These are phyloP conservation scores for Drosophila greeni DNA, from an alignment of 2,888 invertebrate genomes.

Conservation along the genomic window DNA sequence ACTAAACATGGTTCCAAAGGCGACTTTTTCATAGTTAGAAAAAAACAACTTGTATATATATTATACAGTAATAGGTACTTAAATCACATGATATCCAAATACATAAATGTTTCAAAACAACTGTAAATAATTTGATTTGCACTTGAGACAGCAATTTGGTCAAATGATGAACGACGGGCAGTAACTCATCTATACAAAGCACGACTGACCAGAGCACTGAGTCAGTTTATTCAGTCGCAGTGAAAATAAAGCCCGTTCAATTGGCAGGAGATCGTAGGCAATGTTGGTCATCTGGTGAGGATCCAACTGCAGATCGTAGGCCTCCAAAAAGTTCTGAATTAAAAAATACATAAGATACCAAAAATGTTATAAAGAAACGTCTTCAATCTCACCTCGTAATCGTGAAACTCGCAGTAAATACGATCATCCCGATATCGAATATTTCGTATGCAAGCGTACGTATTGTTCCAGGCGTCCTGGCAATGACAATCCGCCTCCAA, in stretches of 20 bases:
- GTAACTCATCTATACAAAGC: conserved; percentile 35
- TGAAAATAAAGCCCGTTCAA: conserved; percentile 80
- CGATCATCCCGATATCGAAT: conserved; percentile 79
- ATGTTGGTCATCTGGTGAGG: conserved; percentile 86
- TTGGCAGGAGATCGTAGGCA: conserved; percentile 80
- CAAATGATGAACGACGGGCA: neutral
- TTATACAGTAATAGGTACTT: conserved; percentile 11
- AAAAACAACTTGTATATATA: conserved; percentile 12
- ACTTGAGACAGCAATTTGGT: neutral
- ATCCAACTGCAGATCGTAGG: conserved; percentile 86
- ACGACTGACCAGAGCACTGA: conserved; percentile 72
- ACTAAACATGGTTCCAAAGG: neutral
- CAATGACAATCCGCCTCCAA: conserved; percentile 88
- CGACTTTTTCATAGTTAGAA: neutral
- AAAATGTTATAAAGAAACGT: neutral
- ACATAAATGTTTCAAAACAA: conserved; percentile 2
- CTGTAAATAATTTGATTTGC: neutral
- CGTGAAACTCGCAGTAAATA: conserved; percentile 80
- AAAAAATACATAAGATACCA: too few relatives aligned
- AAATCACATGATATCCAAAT: conserved; percentile 25
- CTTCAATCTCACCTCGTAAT: conserved; percentile 76
- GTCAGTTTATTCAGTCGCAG: conserved; percentile 74
- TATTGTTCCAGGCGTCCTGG: conserved; percentile 90
- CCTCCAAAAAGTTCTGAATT: conserved; percentile 85
- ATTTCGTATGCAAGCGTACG: conserved; percentile 87